Conservation (phyloP, 1,140 invertebrate genomes). For the Reticulitermes speratus region DNA sequence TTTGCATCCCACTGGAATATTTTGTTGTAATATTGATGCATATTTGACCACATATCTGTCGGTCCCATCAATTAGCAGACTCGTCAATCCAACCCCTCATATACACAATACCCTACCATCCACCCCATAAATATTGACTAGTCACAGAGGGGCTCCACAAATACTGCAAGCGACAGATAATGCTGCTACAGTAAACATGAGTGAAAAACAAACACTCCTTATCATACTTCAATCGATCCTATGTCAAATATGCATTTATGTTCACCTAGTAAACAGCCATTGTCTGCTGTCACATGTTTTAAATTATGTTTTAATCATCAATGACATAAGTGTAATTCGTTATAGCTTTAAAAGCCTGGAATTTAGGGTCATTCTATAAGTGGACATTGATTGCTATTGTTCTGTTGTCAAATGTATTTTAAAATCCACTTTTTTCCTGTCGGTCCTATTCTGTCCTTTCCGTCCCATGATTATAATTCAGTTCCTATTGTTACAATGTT, state of each 20-base stretch:
- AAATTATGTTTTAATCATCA: neutral
- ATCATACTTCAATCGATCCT: neutral
- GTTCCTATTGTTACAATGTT: neutral
- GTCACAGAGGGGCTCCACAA: neutral
- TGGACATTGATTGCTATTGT: neutral
- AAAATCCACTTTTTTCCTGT: neutral
- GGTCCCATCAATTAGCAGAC: neutral
- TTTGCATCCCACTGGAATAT: neutral
- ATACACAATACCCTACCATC: neutral
- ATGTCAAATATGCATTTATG: neutral
- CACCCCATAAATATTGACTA: neutral
- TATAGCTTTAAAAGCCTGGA: neutral
- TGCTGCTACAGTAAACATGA: neutral
- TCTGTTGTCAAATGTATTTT: neutral
- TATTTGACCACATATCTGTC: neutral
- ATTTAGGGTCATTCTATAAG: neutral
- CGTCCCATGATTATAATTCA: neutral
- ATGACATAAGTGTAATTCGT: neutral
- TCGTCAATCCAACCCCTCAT: neutral
- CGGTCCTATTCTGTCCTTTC: neutral
- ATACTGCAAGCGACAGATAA: constrained; percentile 15
- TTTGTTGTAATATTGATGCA: neutral
- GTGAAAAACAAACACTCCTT: constrained; percentile 8
- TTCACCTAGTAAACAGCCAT: neutral
- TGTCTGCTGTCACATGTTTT: neutral